Base-by-base conservation (phyloP, 2,113 vertebrate species). In the Micromys minutus region DNA sequence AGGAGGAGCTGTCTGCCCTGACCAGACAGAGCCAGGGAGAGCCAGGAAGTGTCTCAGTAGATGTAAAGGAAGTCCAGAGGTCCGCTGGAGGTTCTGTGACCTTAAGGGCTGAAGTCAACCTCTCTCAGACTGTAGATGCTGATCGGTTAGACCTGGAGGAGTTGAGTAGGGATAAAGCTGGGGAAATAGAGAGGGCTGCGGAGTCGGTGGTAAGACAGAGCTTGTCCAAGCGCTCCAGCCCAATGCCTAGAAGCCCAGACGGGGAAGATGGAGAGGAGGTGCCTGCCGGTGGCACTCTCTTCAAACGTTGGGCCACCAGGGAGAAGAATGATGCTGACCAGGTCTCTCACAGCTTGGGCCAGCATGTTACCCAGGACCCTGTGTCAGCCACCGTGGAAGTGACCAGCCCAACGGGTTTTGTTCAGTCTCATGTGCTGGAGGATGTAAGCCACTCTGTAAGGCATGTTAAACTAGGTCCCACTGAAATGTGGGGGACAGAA, bases 41-140 rank as follows among this genome's bases (percentile, higher is more conserved):
- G 9, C 97, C 98, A 0, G 98, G 98, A 50, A 98, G 97, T 6
- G 55, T 99, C 57, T 98, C 98, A 0, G 98, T 99, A 1, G 98
- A 99, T 47, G 98, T 99, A 31, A 99, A 98, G 98, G 96, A 99
- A 67, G 98, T 99, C 85, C 98, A 99, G 97, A 97, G 98, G 0
- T 97, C 97, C 13, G 98, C 98, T 0, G 98, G 98, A 1, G 98
- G 99, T 57, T 96, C 97, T 1, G 98, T 98, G 96, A 99, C 99
- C 36, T 98, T 99, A 61, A 98, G 99, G 5, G 99, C 99, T 7
- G 99, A 99, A 97, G 98, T 99, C 92, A 99, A 98, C 79, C 97
- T 99, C 36, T 99, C 99, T 5, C 98, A 99, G 97, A 99, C 98
- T 0, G 98, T 99, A 86, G 99, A 99, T n/a, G 94, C 98, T 0